Evolutionary conservation across 2,888 invertebrate genomes (phyloP).

Genomic region (Acrobasis consociella): DNA sequence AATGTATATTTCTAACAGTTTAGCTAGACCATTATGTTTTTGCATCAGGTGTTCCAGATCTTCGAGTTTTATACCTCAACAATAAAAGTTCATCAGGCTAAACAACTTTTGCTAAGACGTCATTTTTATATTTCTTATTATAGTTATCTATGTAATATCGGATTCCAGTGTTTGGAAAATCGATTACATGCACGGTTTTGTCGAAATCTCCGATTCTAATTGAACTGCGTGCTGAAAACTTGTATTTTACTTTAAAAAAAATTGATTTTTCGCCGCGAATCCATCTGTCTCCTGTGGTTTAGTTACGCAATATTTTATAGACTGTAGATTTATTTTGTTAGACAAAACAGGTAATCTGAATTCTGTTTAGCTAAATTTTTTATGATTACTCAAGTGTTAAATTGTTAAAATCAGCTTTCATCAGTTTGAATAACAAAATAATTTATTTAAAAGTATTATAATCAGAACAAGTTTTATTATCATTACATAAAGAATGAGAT

Average conservation of each 20-base stretch:
- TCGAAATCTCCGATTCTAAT: slow-evolving; percentile 4
- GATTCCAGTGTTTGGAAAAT: not conserved
- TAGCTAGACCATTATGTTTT: too few relatives aligned
- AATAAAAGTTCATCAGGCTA: too few relatives aligned
- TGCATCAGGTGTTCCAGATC: too few relatives aligned
- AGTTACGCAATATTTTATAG: not conserved
- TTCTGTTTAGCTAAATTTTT: not conserved
- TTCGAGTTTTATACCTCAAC: too few relatives aligned
- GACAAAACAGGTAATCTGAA: not conserved
- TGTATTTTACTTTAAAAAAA: not conserved
- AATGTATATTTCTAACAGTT: too few relatives aligned
- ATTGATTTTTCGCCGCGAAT: not conserved
- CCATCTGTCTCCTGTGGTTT: not conserved
- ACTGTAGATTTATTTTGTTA: not conserved
- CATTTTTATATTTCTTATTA: too few relatives aligned
- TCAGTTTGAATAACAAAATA: not conserved
- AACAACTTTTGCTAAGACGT: too few relatives aligned
- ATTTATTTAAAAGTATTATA: too few relatives aligned
- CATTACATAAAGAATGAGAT: too few relatives aligned
- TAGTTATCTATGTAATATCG: not conserved
- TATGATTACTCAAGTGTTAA: not conserved
- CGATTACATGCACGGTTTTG: not conserved
- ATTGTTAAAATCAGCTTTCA: not conserved
- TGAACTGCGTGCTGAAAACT: not conserved
- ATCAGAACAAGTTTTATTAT: too few relatives aligned